Evolutionary conservation across 1,140 invertebrate species (phyloP), one percentile per base, ranked within the genome.

Genomic region (Berghia stephanieae): DNA sequence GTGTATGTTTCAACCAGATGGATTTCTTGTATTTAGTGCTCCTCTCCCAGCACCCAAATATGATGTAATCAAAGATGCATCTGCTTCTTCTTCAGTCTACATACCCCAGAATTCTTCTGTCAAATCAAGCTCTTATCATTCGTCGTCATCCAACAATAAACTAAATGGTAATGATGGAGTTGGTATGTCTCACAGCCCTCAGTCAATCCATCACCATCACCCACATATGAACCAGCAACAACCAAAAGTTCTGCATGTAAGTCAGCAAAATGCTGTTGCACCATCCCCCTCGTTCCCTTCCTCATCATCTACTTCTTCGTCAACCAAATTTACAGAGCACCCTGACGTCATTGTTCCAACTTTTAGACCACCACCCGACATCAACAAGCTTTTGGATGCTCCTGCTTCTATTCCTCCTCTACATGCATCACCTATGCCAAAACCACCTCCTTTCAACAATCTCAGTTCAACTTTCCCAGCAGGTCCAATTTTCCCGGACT

Each of bases 1-100:
- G 60, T 88, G 87, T 75, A 84, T 85, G 8, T 82, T 89, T 40
- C 84, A 85, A 1, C 82, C 82, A 3, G 88, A 89, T 67, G 88
- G 88, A 5, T 81, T 86, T 43, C 82, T 89, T 18, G 82, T 81
- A 8, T 82, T 88, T 3, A 84, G 88, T 63, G 88, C 88, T 0
- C 87, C 85, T 3, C 66, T 88, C 34, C 84, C 85, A 5, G 78
- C 76, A 13, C 85, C 84, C 0, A 77, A 79, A 27, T 86, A 85
- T 60, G 60, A 78, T 36, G 81, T 82, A 8, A 69, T 84, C 24
- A 83, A 81, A 46, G 84, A 84, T 34, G 71, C 79, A 31, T 49
- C 57, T 68, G 2, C 34, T 55, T 27, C 80, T 78, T 8, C 67
- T 71, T 16, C 79, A 78, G 24, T 72, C 79, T 10, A 77, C 81